Percentiles rank a stretch among this genome's conserved stretches.
Evolutionary conservation across 2,113 vertebrate species (phyloP).

Genomic region (Montifringilla adamsi): DNA sequence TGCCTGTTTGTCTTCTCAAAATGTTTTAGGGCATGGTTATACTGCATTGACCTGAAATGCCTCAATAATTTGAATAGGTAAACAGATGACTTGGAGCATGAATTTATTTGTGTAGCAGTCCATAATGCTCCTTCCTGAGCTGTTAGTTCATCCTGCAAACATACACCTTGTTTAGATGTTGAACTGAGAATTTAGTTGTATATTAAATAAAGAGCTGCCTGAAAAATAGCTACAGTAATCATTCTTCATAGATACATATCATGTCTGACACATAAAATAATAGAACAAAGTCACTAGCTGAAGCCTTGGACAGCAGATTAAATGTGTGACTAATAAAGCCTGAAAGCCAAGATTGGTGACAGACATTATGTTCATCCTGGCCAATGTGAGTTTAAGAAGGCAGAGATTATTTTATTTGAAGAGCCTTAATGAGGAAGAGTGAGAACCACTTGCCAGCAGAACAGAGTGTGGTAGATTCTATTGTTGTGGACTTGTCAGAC

Average conservation of each 20-base stretch:
- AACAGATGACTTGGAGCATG: neutral
- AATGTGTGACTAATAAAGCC: neutral
- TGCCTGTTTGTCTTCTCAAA: neutral
- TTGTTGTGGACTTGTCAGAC: neutral
- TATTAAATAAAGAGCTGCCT: neutral
- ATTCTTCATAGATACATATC: neutral
- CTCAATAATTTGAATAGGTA: neutral
- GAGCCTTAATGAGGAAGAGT: neutral
- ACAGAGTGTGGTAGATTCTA: neutral
- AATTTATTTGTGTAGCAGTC: neutral
- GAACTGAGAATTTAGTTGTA: neutral
- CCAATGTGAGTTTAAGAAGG: neutral
- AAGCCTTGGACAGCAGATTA: neutral
- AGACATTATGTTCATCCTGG: neutral
- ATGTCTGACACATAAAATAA: neutral
- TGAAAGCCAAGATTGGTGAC: neutral
- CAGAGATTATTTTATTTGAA: neutral
- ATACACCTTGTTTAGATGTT: neutral
- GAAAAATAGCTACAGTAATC: neutral
- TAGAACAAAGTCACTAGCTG: neutral
- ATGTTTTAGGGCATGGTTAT: neutral
- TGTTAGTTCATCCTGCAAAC: neutral
- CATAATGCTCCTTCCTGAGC: neutral
- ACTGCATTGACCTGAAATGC: neutral
- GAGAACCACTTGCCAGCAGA: neutral